Evolutionary conservation across 2,113 vertebrate species (phyloP).

Genomic region (Menura novaehollandiae): DNA sequence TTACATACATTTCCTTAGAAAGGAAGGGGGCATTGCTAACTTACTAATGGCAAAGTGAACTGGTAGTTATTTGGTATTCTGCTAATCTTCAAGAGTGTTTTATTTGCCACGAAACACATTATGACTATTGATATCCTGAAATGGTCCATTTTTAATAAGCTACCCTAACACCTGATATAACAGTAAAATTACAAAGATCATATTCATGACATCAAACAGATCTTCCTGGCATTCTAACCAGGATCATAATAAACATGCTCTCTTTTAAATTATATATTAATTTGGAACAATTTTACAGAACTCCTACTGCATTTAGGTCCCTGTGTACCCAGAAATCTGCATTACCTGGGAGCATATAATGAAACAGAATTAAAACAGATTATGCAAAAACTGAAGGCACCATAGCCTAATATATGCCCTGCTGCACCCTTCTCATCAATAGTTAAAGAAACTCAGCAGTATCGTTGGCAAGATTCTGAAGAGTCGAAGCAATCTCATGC

Average conservation of each 20-base stretch:
- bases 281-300: not conserved
- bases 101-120: conserved; percentile 9
- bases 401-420: not conserved
- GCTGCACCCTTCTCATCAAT: not conserved
- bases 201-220: not conserved
- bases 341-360: not conserved
- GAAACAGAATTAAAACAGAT: not conserved
- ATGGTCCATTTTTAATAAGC: not conserved
- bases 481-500: not conserved
- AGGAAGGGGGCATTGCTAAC: not conserved
- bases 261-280: not conserved
- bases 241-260: not conserved
- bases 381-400: not conserved
- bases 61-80: not conserved
- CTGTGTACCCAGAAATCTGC: not conserved
- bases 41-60: conserved; percentile 24
- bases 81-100: conserved; percentile 4
- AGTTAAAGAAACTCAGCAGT: not conserved
- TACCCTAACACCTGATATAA: not conserved
- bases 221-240: not conserved
- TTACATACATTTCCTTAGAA: not conserved
- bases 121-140: not conserved
- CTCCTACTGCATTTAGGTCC: not conserved
- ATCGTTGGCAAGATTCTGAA: not conserved
- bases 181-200: not conserved